Conservation (phyloP, 2,113 vertebrate species). For the Phrynosoma platyrhinos region DNA sequence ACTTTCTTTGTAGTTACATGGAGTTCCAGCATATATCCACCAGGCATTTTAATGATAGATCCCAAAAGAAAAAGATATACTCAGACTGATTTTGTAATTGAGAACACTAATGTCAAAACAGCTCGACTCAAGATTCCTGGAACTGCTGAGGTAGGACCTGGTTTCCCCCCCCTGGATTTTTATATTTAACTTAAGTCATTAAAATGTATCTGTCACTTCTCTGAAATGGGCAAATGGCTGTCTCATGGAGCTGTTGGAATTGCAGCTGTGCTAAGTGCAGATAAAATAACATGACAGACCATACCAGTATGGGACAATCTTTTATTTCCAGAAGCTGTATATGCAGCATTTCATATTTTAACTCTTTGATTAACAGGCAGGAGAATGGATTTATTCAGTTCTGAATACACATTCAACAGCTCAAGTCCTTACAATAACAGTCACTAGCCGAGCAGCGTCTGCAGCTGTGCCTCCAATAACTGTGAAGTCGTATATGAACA, state of each 20-base stretch:
- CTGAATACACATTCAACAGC: slow-evolving; percentile 7
- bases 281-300: not conserved
- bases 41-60: slow-evolving; percentile 8
- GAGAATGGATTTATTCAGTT: slow-evolving; percentile 74
- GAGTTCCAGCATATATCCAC: not conserved
- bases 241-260: not conserved
- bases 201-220: not conserved
- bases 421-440: slow-evolving; percentile 71
- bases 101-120: not conserved
- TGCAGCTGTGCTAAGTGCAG: not conserved
- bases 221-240: not conserved
- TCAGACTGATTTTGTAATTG: not conserved
- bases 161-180: not conserved
- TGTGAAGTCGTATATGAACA: slow-evolving; percentile 59
- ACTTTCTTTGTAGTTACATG: slow-evolving; percentile 32
- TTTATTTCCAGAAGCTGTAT: not conserved
- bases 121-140: slow-evolving; percentile 19
- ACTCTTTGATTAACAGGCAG: slow-evolving; percentile 59
- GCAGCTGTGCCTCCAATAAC: slow-evolving; percentile 62
- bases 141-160: slow-evolving; percentile 29
- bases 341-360: not conserved
- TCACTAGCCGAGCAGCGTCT: slow-evolving; percentile 67
- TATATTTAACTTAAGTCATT: not conserved
- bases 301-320: not conserved
- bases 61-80: not conserved